Evolutionary conservation across 2,888 invertebrate species (phyloP), one percentile per base, ranked within the genome.

Genomic region (Ethmia dodecea): DNA sequence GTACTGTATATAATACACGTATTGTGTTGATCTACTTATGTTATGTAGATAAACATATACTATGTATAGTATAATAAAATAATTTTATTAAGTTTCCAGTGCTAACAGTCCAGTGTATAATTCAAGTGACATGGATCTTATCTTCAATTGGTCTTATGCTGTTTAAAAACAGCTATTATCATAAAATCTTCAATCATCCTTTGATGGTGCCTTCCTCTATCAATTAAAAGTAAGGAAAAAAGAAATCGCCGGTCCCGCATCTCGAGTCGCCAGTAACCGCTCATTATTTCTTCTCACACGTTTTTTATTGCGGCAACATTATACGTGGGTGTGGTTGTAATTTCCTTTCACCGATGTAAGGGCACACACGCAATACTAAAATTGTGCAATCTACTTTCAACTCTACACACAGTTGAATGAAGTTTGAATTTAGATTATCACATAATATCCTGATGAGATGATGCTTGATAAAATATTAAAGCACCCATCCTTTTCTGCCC

Each of bases 241-340:
- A 61, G 63, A 77, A 72, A 78, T 68, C 70, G 59, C 60, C 59
- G 69, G 52, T 47, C 60, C 58, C 61, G 67, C 51, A 55, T 60
- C 74, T 64, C 69, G 63, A 55, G 75, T 76, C 80, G 72, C 83
- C 83, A 81, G 77, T 81, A 84, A 84, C 84, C 83, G 79, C 80
- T 86, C 83, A 84, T 86, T 86, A 86, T 84, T 80, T 79, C 83
- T 76, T 81, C 83, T 83, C 80, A 78, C 86, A 83, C 81, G 74
- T 84, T 86, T 86, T 86, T 86, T 84, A 81, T 80, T 80, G 79
- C 75, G 65, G 80, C 83, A 83, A 81, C 83, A 83, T 83, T 83
- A 83, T 83, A 83, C 84, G 86, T 86, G 86, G 86, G 86, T 84
- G 86, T 84, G 86, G 86, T 86, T 84, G 86, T 86, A 84, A 83